phyloP scores from a whole-genome alignment of 2,888 invertebrate species.

The Rhopalosiphum nymphaeae region DNA sequence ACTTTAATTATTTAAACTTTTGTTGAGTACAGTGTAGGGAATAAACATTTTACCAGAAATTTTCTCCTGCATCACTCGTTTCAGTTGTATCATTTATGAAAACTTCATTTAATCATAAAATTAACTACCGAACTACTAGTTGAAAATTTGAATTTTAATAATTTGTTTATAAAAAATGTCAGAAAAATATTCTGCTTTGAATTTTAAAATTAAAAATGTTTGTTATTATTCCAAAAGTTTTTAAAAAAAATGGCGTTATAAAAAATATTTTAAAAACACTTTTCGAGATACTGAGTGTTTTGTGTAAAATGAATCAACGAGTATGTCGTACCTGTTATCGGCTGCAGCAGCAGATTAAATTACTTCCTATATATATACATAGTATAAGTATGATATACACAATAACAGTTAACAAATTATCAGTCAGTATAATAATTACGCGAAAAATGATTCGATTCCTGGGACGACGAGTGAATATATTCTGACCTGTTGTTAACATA shows the following conservation, averaged over 20 bases:
- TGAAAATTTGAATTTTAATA: no score
- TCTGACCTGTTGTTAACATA: background rate
- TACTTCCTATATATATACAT: background rate
- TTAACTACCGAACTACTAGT: background rate
- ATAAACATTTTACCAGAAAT: background rate
- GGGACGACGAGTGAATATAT: background rate
- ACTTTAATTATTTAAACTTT: background rate
- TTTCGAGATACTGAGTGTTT: background rate
- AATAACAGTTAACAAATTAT: background rate
- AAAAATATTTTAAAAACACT: background rate
- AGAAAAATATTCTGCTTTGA: background rate
- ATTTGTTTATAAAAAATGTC: background rate
- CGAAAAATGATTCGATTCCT: background rate
- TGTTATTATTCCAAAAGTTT: background rate
- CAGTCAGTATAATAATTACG: background rate
- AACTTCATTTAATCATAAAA: background rate
- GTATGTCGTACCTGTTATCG: background rate
- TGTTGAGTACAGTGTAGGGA: background rate
- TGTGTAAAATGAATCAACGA: background rate
- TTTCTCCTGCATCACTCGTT: background rate
- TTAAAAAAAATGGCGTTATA: background rate
- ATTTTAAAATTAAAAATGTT: background rate
- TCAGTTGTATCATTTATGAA: background rate
- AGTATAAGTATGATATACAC: background rate
- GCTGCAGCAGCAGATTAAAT: background rate